phyloP scores from a whole-genome alignment of 2,797 vertebrate species.

The Melanotaenia nigrans region DNA sequence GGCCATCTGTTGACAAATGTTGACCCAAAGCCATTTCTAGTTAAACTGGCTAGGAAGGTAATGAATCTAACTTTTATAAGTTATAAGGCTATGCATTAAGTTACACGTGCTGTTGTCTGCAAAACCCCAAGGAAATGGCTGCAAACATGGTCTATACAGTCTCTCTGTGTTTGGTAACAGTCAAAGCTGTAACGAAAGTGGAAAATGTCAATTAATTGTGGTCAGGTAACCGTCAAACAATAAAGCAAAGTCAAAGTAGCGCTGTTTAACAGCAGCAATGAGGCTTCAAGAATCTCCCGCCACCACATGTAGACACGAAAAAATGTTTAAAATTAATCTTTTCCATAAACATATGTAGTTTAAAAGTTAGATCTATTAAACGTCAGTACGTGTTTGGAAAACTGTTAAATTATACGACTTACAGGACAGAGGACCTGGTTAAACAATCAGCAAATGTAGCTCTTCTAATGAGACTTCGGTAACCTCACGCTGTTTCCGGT shows the following conservation, averaged over 20 bases:
- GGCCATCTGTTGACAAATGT: no score
- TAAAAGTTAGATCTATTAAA: rapidly evolving
- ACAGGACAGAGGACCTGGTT: not conserved
- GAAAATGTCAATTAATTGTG: not conserved
- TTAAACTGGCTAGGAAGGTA: no score
- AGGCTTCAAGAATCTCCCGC: constrained; percentile 39
- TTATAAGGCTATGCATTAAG: no score
- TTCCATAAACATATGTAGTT: rapidly evolving
- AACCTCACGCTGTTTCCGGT: constrained; percentile 74
- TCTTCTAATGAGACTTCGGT: constrained; percentile 3
- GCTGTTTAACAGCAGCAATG: not conserved
- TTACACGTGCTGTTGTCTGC: no score
- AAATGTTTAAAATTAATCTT: rapidly evolving
- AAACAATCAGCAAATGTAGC: constrained; percentile 47
- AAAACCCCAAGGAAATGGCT: no score
- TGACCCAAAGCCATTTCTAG: no score
- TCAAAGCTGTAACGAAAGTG: not conserved
- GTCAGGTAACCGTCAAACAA: not conserved
- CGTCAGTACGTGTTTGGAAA: no score
- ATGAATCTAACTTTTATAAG: no score
- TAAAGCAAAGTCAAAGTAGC: not conserved
- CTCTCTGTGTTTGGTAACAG: not conserved
- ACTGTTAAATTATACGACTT: rapidly evolving
- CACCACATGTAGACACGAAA: not conserved
- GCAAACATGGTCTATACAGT: no score